phyloP scores from a whole-genome alignment of 2,797 vertebrate species.

The Trichosurus vulpecula region DNA sequence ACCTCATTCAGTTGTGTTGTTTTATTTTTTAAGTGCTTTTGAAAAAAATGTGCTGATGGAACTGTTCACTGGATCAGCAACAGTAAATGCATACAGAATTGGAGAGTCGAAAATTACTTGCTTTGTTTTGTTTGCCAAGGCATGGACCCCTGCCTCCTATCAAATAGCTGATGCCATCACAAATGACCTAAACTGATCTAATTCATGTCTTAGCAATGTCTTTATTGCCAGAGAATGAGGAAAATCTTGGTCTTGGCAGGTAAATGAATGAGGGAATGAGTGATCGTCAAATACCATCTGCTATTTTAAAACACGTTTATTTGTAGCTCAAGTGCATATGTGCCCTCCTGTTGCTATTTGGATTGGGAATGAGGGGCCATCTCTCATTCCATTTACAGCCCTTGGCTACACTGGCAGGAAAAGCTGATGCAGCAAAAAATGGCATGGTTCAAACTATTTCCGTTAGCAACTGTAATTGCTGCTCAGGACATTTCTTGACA shows the following conservation, averaged over 20 bases:
- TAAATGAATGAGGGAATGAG: constrained; percentile 75
- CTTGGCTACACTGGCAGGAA: constrained; percentile 42
- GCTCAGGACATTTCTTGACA: constrained; percentile 57
- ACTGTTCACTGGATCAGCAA: not conserved
- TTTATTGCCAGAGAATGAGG: constrained; percentile 36
- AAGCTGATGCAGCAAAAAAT: constrained; percentile 53
- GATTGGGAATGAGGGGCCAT: constrained; percentile 30
- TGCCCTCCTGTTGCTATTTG: constrained; percentile 68
- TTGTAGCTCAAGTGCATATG: constrained; percentile 71
- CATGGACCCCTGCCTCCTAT: not conserved
- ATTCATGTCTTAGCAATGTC: not conserved
- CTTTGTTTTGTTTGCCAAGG: not conserved
- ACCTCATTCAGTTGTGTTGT: not conserved
- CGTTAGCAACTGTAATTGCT: constrained; percentile 48
- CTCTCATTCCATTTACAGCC: constrained; percentile 63
- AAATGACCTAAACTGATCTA: not conserved
- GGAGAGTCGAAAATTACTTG: not conserved
- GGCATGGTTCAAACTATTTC: constrained; percentile 62
- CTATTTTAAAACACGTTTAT: constrained; percentile 77
- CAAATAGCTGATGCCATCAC: not conserved
- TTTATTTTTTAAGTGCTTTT: not conserved
- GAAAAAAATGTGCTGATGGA: not conserved
- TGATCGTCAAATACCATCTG: constrained; percentile 67
- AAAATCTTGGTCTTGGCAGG: constrained; percentile 68
- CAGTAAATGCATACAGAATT: not conserved